These are phyloP conservation scores for Phocides pigmalion DNA, from an alignment of 1,140 invertebrate genomes.

Conservation along the genomic window DNA sequence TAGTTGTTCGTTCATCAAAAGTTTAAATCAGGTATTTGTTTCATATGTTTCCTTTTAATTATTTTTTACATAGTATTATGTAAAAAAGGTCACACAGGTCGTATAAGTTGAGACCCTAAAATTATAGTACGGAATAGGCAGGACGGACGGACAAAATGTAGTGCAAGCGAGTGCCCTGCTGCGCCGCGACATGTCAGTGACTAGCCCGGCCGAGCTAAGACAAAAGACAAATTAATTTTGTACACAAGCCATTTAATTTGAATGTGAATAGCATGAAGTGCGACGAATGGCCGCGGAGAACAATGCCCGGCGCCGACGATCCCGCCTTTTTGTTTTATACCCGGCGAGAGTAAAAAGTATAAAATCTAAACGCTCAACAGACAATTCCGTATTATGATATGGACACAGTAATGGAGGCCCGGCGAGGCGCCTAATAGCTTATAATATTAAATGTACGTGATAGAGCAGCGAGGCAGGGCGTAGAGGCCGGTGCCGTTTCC, in stretches of 20 bases:
- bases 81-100: too few relatives aligned
- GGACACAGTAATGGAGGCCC: constrained; percentile 79
- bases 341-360: constrained; percentile 73
- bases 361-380: constrained; percentile 74
- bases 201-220: constrained; percentile 63
- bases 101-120: constrained; percentile 23
- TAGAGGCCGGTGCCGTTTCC: constrained; percentile 39
- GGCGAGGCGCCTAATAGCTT: constrained; percentile 79
- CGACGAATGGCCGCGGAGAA: constrained; percentile 80
- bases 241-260: constrained; percentile 83
- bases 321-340: constrained; percentile 77
- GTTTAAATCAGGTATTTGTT: too few relatives aligned
- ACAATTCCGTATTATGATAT: constrained; percentile 82
- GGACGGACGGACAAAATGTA: constrained; percentile 23
- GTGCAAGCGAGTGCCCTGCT: constrained; percentile 55
- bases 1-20: too few relatives aligned
- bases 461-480: constrained; percentile 52
- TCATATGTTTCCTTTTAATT: too few relatives aligned
- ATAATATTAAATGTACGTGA: constrained; percentile 81
- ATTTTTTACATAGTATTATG: too few relatives aligned
- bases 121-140: constrained; percentile 33
- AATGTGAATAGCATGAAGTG: constrained; percentile 83
- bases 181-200: constrained; percentile 67
- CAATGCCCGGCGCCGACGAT: constrained; percentile 79
- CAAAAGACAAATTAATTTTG: constrained; percentile 84